Percentiles rank a stretch among this genome's conserved stretches.
phyloP scores from a whole-genome alignment of 2,888 invertebrate species.

The Empis livida region DNA sequence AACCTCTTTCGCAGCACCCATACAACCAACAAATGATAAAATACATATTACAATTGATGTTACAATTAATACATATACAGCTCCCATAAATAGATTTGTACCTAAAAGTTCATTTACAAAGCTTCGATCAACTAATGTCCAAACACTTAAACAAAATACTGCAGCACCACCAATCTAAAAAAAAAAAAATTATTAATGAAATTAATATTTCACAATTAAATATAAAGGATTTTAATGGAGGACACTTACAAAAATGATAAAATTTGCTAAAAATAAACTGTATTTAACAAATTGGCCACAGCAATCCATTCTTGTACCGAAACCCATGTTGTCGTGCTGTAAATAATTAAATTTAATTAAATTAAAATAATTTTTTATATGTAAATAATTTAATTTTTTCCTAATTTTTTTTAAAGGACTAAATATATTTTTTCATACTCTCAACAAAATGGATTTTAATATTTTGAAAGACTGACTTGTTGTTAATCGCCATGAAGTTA shows the following conservation, averaged over 20 bases:
- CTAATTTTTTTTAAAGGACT: no score
- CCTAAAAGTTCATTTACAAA: slow-evolving; percentile 76
- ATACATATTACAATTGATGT: slow-evolving; percentile 70
- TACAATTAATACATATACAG: slow-evolving; percentile 70
- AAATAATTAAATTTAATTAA: slow-evolving; percentile 7
- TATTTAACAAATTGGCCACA: slow-evolving; percentile 82
- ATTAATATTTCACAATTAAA: not conserved
- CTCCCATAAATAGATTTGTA: slow-evolving; percentile 75
- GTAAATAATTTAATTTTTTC: no score
- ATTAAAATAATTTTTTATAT: no score
- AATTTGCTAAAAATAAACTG: slow-evolving; percentile 69
- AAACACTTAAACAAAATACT: slow-evolving; percentile 67
- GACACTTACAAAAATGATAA: slow-evolving; percentile 74
- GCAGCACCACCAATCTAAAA: slow-evolving; percentile 62
- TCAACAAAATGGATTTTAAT: no score
- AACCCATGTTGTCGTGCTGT: slow-evolving; percentile 46
- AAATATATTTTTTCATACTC: no score
- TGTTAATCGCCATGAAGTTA: no score
- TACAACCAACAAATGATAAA: slow-evolving; percentile 80
- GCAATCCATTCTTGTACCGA: slow-evolving; percentile 73
- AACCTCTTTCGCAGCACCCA: slow-evolving; percentile 88
- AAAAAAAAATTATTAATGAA: slow-evolving; percentile 8
- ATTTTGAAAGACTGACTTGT: no score
- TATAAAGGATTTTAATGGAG: not conserved
- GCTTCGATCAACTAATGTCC: slow-evolving; percentile 73